Percentiles rank a stretch among this genome's conserved stretches.
Evolutionary conservation across 2,113 vertebrate genomes (phyloP).

Genomic region (Corvus moneduloides): DNA sequence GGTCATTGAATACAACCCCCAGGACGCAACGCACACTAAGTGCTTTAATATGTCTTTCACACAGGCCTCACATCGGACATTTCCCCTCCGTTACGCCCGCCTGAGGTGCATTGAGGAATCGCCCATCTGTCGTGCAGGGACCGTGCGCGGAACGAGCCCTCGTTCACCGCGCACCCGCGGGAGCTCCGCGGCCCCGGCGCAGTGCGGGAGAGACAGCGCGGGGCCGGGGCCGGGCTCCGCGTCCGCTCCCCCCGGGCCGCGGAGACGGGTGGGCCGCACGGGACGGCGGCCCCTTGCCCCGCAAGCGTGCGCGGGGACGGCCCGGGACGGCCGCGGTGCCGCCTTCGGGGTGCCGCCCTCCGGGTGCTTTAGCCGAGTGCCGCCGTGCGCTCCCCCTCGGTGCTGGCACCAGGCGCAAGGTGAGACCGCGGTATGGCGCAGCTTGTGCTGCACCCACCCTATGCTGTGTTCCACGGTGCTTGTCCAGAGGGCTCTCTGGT

Average conservation of each 20-base stretch:
- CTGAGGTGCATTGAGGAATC: neutral
- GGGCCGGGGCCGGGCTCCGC: neutral
- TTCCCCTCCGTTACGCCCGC: neutral
- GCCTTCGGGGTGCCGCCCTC: neutral
- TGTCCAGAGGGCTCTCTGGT: neutral
- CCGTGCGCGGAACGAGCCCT: neutral
- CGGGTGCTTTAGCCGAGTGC: neutral
- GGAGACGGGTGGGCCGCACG: neutral
- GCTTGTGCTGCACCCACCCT: neutral
- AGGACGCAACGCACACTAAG: neutral
- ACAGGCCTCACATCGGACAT: neutral
- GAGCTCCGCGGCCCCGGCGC: neutral
- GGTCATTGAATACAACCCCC: neutral
- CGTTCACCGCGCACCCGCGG: neutral
- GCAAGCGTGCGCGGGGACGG: neutral
- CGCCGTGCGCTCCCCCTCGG: neutral
- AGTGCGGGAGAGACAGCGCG: neutral
- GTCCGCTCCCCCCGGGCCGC: neutral
- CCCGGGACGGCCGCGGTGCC: rapidly evolving
- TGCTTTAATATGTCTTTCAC: neutral
- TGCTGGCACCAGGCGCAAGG: neutral
- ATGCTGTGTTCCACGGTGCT: rapidly evolving
- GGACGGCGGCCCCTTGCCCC: neutral
- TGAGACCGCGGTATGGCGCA: neutral
- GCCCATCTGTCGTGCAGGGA: neutral